Conservation (phyloP, 2,888 invertebrate genomes). For the Eugnorisma glareosa region DNA sequence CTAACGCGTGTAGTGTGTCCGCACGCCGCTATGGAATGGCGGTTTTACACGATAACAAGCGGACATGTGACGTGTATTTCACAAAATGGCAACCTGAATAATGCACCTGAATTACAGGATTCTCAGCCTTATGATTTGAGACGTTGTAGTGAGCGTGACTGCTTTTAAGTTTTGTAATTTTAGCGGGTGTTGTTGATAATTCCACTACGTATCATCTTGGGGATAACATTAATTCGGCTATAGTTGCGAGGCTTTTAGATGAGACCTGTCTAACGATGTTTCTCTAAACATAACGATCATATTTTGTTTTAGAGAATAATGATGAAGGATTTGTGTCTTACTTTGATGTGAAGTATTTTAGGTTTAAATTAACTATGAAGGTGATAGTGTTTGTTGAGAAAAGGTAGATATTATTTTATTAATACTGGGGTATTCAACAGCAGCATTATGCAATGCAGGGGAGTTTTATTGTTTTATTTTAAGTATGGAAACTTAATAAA, state of each 20-base stretch:
- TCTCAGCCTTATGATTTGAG: neutral
- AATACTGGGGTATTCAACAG: neutral
- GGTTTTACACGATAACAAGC: constrained; percentile 51
- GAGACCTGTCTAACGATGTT: constrained; percentile 24
- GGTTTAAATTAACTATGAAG: neutral
- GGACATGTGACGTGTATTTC: constrained; percentile 40
- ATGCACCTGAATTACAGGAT: neutral
- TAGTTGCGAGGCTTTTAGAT: constrained; percentile 45
- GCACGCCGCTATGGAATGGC: constrained; percentile 8
- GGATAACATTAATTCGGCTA: constrained; percentile 47
- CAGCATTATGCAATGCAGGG: neutral
- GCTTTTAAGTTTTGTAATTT: constrained; percentile 19
- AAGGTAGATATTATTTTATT: neutral
- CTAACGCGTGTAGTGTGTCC: constrained; percentile 42
- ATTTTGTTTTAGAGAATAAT: constrained; percentile 35
- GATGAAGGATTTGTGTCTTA: constrained; percentile 10
- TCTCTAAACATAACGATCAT: constrained; percentile 25
- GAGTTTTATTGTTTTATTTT: neutral
- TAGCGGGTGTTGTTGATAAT: constrained; percentile 46
- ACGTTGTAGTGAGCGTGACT: neutral
- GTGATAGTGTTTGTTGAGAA: neutral
- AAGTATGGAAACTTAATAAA: neutral
- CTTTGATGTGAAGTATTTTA: constrained; percentile 7
- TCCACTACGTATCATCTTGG: constrained; percentile 47
- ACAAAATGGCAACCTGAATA: constrained; percentile 26